Percentiles rank a stretch among this genome's conserved stretches.
Evolutionary conservation across 2,113 vertebrate genomes (phyloP).

Genomic region (Bufo bufo): DNA sequence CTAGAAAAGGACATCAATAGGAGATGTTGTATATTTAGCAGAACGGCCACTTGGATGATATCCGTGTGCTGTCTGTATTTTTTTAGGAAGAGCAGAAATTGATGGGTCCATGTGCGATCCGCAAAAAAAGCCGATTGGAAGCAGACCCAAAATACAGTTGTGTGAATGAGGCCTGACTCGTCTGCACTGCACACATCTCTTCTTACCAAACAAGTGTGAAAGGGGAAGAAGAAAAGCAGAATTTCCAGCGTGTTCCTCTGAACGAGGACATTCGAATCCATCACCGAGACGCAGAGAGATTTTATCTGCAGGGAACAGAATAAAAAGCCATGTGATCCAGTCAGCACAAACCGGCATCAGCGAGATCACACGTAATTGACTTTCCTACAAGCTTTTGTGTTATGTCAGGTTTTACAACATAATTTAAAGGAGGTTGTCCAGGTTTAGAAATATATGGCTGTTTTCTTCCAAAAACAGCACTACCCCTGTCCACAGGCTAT

Average conservation of each 20-base stretch:
- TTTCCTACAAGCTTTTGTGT: background rate
- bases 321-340: background rate
- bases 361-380: background rate
- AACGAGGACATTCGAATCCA: constrained; percentile 93
- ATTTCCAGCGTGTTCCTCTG: constrained; percentile 94
- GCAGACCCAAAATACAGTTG: too few species aligned
- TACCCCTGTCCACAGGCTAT: too few species aligned
- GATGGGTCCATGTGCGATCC: too few species aligned
- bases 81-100: too few species aligned
- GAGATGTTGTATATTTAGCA: too few species aligned
- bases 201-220: constrained; percentile 85
- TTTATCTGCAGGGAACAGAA: constrained; percentile 75
- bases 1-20: too few species aligned
- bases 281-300: constrained; percentile 81
- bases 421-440: background rate
- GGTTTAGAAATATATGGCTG: background rate
- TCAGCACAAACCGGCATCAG: background rate
- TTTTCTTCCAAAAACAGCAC: background rate
- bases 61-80: too few species aligned
- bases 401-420: background rate
- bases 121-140: too few species aligned
- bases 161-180: too few species aligned
- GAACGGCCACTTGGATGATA: too few species aligned
- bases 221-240: constrained; percentile 91
- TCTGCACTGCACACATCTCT: too few species aligned